phyloP scores from a whole-genome alignment of 2,888 invertebrate species.

The Danaus chrysippus region DNA sequence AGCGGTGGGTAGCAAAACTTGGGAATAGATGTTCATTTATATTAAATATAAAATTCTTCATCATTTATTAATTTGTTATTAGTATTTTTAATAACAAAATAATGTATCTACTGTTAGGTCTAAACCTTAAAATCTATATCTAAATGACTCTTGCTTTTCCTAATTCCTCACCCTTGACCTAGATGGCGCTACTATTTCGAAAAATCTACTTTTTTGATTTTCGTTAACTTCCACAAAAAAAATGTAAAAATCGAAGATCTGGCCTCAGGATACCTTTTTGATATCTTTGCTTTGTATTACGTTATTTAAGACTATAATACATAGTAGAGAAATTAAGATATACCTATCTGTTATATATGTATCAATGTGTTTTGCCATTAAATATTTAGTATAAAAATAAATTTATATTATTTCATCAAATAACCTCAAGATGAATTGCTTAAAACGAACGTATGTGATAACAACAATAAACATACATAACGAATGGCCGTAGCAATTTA shows the following conservation, averaged over 20 bases:
- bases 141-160: neutral
- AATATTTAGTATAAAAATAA: too few relatives aligned
- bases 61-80: neutral
- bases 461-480: constrained; percentile 22
- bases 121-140: neutral
- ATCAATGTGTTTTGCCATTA: too few relatives aligned
- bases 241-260: too few relatives aligned
- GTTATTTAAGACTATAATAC: too few relatives aligned
- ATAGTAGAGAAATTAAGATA: too few relatives aligned
- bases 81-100: too few relatives aligned
- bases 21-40: neutral
- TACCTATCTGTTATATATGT: too few relatives aligned
- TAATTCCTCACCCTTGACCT: constrained; percentile 5
- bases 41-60: neutral
- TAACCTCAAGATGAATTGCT: neutral
- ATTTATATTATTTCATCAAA: too few relatives aligned
- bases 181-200: constrained; percentile 23
- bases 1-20: constrained; percentile 57
- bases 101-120: too few relatives aligned
- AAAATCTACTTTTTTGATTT: neutral
- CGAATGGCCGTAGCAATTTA: constrained; percentile 23
- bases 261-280: too few relatives aligned
- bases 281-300: too few relatives aligned
- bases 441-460: neutral
- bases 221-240: neutral